Base-by-base conservation (phyloP, 2,797 vertebrate genomes). In the Petrocephalus schoutedeni region DNA sequence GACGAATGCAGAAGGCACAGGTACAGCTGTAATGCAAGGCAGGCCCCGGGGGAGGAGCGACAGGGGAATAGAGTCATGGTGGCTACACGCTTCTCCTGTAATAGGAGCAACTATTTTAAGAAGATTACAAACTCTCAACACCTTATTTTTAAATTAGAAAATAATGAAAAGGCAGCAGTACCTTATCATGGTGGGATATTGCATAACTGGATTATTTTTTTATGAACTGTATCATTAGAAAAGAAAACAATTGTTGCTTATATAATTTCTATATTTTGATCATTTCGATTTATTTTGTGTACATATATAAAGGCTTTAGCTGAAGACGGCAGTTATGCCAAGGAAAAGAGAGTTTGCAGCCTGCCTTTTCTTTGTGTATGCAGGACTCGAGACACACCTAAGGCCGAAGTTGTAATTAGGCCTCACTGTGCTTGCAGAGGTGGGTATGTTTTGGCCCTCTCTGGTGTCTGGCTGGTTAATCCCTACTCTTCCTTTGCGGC, bases 71-170 rank as follows among this genome's bases (percentile, higher is more conserved):
- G 4, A 57, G 5, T 32, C 8, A 83, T n/a, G 51, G 49, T 1
- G 8, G 49, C 56, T 54, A 28, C 10, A 85, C 53, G 36, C 19
- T 10, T 51, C 32, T 49, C 14, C 49, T 82, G 41, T 51, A 82
- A 82, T 51, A 12, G 77, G 51, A 82, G n/a, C 41, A 53, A 45
- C 45, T 82, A 82, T 82, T 82, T 82, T 82, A 82, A 21, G 77
- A 23, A 82, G 4, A 82, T 82, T 82, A 23, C n/a, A 12, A 51
- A 19, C 45, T 21, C n/a, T 64, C n/a, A 23, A 28, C 19, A 23
- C 7, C 16, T 53, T 82, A 21, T 82, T 21, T 82, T 8, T 51
- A n/a, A 4, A 49, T 3, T 51, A 51, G 77, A 51, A 51, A 82
- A 51, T 82, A 51, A 58, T 58, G 83, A 85, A 85, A 32, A 36